Percentiles rank a stretch among this genome's conserved stretches.
These are phyloP conservation scores for Catocala nupta DNA, from an alignment of 2,888 invertebrate species.

Conservation along the genomic window DNA sequence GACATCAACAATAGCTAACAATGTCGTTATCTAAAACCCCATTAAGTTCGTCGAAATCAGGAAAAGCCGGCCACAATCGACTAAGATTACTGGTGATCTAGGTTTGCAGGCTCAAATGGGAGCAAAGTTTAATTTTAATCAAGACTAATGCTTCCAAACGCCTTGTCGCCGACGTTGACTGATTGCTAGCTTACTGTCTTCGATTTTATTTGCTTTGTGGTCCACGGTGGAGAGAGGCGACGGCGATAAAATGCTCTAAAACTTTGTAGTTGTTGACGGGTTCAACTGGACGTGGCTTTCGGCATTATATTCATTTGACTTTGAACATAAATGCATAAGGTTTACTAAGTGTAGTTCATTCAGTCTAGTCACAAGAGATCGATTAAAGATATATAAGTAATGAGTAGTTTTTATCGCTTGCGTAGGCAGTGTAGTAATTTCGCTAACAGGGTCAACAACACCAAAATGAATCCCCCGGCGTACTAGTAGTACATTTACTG, in stretches of 20 bases:
- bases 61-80: background rate
- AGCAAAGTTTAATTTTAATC: conserved; percentile 14
- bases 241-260: background rate
- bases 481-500: too few relatives aligned
- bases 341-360: too few relatives aligned
- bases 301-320: too few relatives aligned
- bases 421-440: too few relatives aligned
- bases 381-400: too few relatives aligned
- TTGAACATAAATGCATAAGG: too few relatives aligned
- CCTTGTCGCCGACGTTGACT: conserved; percentile 29
- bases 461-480: too few relatives aligned
- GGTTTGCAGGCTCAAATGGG: conserved; percentile 4
- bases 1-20: too few relatives aligned
- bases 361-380: too few relatives aligned
- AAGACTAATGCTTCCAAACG: conserved; percentile 16
- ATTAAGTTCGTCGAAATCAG: background rate
- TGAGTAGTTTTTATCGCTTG: too few relatives aligned
- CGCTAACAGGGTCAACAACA: too few relatives aligned
- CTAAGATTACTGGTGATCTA: background rate
- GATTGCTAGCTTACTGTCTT: conserved; percentile 27
- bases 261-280: background rate
- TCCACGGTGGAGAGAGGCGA: background rate
- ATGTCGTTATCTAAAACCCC: background rate
- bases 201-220: background rate
- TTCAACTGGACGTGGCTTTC: background rate